These are phyloP conservation scores for Noctilio leporinus DNA, from an alignment of 2,113 vertebrate species.

Conservation along the genomic window DNA sequence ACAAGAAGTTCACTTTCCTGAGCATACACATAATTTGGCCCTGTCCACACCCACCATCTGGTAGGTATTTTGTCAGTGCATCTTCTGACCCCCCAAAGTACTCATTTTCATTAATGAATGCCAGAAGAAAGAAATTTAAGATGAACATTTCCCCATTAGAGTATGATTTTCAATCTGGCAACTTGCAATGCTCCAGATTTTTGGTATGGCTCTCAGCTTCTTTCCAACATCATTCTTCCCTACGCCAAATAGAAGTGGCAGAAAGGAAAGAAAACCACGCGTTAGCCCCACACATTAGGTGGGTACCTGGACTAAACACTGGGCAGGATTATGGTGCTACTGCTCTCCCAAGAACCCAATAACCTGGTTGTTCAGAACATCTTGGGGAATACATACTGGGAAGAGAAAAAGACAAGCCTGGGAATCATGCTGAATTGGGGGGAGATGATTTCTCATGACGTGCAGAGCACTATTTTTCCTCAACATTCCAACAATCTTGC, in stretches of 20 bases:
- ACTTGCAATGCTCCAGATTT: background rate
- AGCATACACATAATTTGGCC: background rate
- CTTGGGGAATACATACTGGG: background rate
- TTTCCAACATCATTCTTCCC: background rate
- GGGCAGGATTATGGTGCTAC: background rate
- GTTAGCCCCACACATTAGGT: background rate
- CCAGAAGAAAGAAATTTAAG: background rate
- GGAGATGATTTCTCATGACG: constrained; percentile 52
- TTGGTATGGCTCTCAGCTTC: background rate
- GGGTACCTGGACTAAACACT: background rate
- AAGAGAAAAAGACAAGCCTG: constrained; percentile 45
- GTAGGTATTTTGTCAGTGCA: background rate
- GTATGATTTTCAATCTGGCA: background rate
- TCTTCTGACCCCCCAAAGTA: background rate
- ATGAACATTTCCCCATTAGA: background rate
- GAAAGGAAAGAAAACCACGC: background rate
- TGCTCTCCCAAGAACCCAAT: background rate
- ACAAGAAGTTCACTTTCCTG: background rate
- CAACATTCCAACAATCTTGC: constrained; percentile 30
- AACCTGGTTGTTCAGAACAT: background rate
- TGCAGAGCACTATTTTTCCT: constrained; percentile 60
- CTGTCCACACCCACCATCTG: background rate
- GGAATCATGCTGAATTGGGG: constrained; percentile 51
- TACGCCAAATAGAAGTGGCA: background rate
- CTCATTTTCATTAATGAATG: background rate